Conservation (phyloP, 2,797 vertebrate genomes). For the Synanceia verrucosa region DNA sequence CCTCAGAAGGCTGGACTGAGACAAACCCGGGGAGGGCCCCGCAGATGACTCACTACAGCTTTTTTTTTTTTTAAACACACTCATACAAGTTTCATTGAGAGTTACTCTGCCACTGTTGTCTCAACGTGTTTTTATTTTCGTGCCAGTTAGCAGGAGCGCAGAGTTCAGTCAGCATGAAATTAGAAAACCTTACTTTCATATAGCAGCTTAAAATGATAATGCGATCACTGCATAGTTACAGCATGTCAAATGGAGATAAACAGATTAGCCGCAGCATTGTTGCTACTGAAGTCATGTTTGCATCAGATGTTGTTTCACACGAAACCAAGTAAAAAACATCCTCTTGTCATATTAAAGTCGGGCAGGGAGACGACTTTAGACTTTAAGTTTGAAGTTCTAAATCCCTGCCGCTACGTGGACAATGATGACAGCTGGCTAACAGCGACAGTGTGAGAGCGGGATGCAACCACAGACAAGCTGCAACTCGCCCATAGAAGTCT, state of each 20-base stretch:
- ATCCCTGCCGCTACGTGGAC: conserved; percentile 49
- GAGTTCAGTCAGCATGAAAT: conserved; percentile 48
- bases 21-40: conserved; percentile 63
- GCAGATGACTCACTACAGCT: conserved; percentile 67
- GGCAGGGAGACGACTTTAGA: not conserved
- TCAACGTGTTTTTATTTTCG: not conserved
- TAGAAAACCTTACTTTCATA: conserved; percentile 23
- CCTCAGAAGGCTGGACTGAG: conserved; percentile 54
- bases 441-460: conserved; percentile 45
- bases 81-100: conserved; percentile 71
- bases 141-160: conserved; percentile 8
- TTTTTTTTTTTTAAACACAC: conserved; percentile 20
- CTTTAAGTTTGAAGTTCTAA: conserved; percentile 12
- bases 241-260: conserved; percentile 42
- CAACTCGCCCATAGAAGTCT: conserved; percentile 60
- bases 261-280: conserved; percentile 11
- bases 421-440: conserved; percentile 62
- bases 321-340: conserved; percentile 1
- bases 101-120: conserved; percentile 37
- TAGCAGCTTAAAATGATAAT: conserved; percentile 25
- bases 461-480: conserved; percentile 55
- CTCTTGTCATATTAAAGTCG: not conserved
- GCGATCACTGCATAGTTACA: conserved; percentile 15
- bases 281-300: conserved; percentile 7
- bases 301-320: conserved; percentile 18